phyloP scores from a whole-genome alignment of 2,797 vertebrate species.

The Pyrocephalus nanus region DNA sequence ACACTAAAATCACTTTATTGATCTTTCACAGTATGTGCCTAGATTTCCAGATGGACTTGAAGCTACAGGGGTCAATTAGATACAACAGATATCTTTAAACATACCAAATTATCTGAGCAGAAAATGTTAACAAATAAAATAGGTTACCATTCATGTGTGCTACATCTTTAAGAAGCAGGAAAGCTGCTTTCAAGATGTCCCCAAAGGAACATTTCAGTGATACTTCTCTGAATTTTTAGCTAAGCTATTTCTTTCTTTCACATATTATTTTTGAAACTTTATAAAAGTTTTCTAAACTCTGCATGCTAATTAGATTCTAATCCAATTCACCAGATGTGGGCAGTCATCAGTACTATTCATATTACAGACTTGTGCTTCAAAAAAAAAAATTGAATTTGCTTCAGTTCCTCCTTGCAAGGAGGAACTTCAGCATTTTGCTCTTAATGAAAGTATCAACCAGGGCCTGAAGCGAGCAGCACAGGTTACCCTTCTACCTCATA shows the following conservation, averaged over 20 bases:
- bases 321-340: background rate
- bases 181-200: background rate
- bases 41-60: background rate
- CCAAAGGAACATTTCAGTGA: background rate
- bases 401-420: background rate
- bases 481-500: background rate
- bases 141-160: background rate
- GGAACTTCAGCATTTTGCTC: background rate
- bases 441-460: background rate
- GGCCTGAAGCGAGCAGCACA: background rate
- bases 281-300: background rate
- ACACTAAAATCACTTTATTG: background rate
- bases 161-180: background rate
- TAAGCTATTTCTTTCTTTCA: background rate
- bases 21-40: background rate
- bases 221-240: background rate
- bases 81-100: background rate
- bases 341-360: background rate
- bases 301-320: background rate
- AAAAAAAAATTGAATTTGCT: background rate
- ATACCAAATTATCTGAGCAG: background rate
- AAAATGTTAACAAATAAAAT: background rate
- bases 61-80: background rate
- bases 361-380: background rate
- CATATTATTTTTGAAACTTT: background rate